Conservation (phyloP, 64 coral and sea anemone genomes). For the Pachyseris speciosa region DNA sequence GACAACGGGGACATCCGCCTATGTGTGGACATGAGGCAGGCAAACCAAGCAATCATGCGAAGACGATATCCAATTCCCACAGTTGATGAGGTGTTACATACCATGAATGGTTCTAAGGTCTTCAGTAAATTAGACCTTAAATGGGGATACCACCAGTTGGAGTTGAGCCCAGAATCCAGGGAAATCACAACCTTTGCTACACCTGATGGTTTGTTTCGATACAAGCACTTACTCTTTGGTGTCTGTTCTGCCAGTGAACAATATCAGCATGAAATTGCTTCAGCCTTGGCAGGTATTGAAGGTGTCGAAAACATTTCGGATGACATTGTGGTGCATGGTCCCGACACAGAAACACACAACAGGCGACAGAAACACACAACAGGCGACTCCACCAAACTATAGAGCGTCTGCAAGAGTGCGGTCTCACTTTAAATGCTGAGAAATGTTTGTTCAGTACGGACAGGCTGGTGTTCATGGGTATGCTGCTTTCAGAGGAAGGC, state of each 20-base stretch:
- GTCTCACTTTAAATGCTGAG: constrained; percentile 19
- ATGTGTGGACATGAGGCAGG: constrained; percentile 38
- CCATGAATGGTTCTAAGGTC: constrained; percentile 33
- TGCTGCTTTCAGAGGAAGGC: constrained; percentile 51
- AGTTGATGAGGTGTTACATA: constrained; percentile 31
- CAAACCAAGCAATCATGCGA: constrained; percentile 36
- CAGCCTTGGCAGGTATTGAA: constrained; percentile 20
- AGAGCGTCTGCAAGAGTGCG: constrained; percentile 29
- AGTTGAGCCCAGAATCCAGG: constrained; percentile 16
- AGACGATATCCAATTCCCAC: constrained; percentile 34
- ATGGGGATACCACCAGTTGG: constrained; percentile 46
- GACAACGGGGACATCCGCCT: constrained; percentile 13
- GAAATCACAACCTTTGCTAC: constrained; percentile 48
- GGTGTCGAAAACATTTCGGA: constrained; percentile 46
- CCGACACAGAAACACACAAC: constrained; percentile 28
- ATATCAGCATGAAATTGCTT: constrained; percentile 40
- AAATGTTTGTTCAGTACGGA: constrained; percentile 31
- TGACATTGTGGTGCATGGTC: constrained; percentile 63
- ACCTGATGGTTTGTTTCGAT: constrained; percentile 34
- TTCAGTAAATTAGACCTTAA: constrained; percentile 52
- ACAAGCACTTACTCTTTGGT: constrained; percentile 46
- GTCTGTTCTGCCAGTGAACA: constrained; percentile 11
- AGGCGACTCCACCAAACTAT: constrained; percentile 6
- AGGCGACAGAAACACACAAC: too few species aligned
- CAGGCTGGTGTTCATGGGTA: constrained; percentile 47